phyloP scores from a whole-genome alignment of 2,888 invertebrate genomes.

The Thysanoteuthis rhombus region DNA sequence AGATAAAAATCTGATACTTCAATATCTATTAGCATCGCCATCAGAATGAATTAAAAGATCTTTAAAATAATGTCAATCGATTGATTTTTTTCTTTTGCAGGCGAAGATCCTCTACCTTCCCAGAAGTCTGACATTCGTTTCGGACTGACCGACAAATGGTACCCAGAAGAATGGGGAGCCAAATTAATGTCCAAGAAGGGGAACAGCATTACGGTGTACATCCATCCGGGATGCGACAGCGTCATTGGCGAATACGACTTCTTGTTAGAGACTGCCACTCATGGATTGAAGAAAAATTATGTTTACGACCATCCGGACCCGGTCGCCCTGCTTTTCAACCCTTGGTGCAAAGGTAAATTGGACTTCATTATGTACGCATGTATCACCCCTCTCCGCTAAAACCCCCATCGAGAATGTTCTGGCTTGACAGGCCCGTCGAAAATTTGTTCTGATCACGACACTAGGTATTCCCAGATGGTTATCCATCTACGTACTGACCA shows the following conservation, averaged over 20 bases:
- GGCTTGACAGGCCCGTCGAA: no score
- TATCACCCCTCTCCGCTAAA: no score
- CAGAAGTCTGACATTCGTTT: background rate
- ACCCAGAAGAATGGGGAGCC: conserved; percentile 35
- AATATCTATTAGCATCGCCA: no score
- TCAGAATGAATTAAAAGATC: no score
- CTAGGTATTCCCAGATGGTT: no score
- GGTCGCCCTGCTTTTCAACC: conserved; percentile 85
- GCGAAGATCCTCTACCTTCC: background rate
- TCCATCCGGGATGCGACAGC: conserved; percentile 33
- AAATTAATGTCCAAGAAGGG: conserved; percentile 33
- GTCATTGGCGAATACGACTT: conserved; percentile 40
- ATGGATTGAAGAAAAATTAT: conserved; percentile 21
- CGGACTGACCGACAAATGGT: conserved; percentile 21
- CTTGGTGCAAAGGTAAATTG: conserved; percentile 82
- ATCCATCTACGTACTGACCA: no score
- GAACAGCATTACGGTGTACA: conserved; percentile 31
- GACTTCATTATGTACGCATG: no score
- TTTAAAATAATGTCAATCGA: no score
- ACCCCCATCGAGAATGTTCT: no score
- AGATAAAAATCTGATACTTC: no score
- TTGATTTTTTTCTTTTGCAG: background rate
- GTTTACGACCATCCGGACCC: conserved; percentile 65
- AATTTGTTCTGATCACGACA: no score
- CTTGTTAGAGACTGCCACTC: conserved; percentile 24